phyloP scores from a whole-genome alignment of 1,140 invertebrate genomes.

The Adelges cooleyi region DNA sequence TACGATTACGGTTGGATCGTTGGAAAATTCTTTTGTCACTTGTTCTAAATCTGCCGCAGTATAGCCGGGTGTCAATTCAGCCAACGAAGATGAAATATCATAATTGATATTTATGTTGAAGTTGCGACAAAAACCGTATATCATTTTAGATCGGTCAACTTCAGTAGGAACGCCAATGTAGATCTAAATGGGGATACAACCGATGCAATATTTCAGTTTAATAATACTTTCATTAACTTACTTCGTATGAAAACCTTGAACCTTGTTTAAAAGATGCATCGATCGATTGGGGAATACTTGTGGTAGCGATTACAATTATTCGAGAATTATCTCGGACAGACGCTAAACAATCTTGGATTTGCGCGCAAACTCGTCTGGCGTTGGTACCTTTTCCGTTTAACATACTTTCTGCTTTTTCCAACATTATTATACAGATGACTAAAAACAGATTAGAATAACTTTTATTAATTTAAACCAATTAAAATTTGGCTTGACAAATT shows the following conservation, averaged over 20 bases:
- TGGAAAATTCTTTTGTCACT: conserved; percentile 38
- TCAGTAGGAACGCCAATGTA: conserved; percentile 55
- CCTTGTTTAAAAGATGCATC: conserved; percentile 37
- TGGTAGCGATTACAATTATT: conserved; percentile 38
- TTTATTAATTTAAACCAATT: too few species aligned
- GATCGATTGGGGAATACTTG: conserved; percentile 36
- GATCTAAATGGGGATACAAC: conserved; percentile 43
- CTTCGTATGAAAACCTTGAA: conserved; percentile 38
- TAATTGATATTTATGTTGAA: conserved; percentile 28
- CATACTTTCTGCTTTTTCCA: conserved; percentile 33
- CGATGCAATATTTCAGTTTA: not conserved
- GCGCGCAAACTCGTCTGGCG: conserved; percentile 15
- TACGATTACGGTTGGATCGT: conserved; percentile 29
- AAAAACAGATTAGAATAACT: too few species aligned
- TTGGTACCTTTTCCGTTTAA: not conserved
- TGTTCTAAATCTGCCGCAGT: conserved; percentile 41
- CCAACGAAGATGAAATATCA: conserved; percentile 34
- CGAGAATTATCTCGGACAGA: conserved; percentile 3
- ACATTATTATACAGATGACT: conserved; percentile 30
- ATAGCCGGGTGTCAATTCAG: conserved; percentile 41
- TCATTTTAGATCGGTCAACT: conserved; percentile 46
- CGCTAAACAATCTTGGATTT: conserved; percentile 22
- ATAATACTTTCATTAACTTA: conserved; percentile 11
- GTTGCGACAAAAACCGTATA: conserved; percentile 30
- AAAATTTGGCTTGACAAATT: too few species aligned